Conservation (phyloP, 2,797 vertebrate species). For the Falco peregrinus region DNA sequence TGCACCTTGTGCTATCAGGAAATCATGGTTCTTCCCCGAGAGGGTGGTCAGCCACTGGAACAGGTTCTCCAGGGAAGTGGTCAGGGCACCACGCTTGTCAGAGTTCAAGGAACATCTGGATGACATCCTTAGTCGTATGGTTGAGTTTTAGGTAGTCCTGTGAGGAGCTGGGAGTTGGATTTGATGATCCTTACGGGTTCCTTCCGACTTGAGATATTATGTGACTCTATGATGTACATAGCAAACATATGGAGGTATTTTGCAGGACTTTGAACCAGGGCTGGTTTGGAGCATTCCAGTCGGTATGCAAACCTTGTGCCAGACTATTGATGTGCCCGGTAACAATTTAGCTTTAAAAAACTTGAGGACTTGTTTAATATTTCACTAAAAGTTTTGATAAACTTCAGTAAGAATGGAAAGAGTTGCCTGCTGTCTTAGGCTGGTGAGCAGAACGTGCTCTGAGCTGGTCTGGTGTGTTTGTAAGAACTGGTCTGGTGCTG, state of each 20-base stretch:
- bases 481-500: neutral
- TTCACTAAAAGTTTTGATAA: neutral
- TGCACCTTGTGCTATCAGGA: neutral
- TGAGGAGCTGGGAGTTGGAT: too few relatives aligned
- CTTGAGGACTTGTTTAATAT: slow-evolving; percentile 18
- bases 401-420: neutral
- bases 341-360: neutral
- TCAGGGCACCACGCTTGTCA: too few relatives aligned
- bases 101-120: too few relatives aligned
- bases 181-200: too few relatives aligned
- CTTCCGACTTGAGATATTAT: too few relatives aligned
- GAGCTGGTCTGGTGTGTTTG: neutral
- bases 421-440: neutral
- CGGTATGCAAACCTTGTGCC: neutral
- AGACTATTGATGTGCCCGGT: neutral
- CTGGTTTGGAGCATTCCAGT: neutral
- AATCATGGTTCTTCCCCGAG: neutral
- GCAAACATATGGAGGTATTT: neutral
- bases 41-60: too few relatives aligned
- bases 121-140: too few relatives aligned
- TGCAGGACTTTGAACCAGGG: neutral
- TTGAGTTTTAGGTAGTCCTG: too few relatives aligned
- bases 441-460: neutral
- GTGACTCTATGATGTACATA: neutral
- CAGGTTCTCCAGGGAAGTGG: too few relatives aligned